Evolutionary conservation across 2,888 invertebrate species (phyloP), one percentile per base, ranked within the genome.

Genomic region (Flexamia atlantica): DNA sequence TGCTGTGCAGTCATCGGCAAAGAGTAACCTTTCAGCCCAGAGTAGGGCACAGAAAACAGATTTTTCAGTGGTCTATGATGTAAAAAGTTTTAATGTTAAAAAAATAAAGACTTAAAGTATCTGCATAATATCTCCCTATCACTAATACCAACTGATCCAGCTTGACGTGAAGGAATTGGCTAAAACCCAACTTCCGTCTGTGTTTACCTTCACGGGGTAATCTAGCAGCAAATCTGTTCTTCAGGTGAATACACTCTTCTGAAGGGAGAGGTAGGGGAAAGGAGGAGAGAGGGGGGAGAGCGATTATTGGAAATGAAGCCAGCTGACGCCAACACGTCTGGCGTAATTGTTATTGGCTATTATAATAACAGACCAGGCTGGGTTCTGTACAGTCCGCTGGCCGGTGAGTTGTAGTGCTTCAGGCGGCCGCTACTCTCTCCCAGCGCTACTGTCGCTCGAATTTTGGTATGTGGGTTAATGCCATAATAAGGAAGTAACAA

Each of bases 341-440:
- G 3, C 40, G 76, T 76, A 76, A 76, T 76, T 76, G 50, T 76
- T 76, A 76, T 76, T 76, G 76, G 46, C 46, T 46, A 76, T 76
- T 76, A 76, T 76, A 76, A 76, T 76, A 76, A 76, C 76, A 76
- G 76, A 20, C 42, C 2, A 40, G 25, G 17, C 76, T 46, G 23
- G 40, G 9, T 50, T n/a, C 12, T 23, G 76, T 76, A 76, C 76
- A 76, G 76, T 76, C 76, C 46, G 42, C 30, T 68, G 30, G 28
- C 64, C 4, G 64, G 28, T 64, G 1, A 1, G 9, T 57, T 2
- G 28, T 64, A 20, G 64, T 64, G 1, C 28, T 14, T 64, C 64
- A 14, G 14, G 28, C 64, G 25, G 2, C 12, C 28, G 64, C 57
- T 57, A 23, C 57, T 23, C 7, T 20, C 57, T 23, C 23, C 23